These are phyloP conservation scores for Rynchops niger DNA, from an alignment of 2,113 vertebrate genomes.

Conservation along the genomic window DNA sequence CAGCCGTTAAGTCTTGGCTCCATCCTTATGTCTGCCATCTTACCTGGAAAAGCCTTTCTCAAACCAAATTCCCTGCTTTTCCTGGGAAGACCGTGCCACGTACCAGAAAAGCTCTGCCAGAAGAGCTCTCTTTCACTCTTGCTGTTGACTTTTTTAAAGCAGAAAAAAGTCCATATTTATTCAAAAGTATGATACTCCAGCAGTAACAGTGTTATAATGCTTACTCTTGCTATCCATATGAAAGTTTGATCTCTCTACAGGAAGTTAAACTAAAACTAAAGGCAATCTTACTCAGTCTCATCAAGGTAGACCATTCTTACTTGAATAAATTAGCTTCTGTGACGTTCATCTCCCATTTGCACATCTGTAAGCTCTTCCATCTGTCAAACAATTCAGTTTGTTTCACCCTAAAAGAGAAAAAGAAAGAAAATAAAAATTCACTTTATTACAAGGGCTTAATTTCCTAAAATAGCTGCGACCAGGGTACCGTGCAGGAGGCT, in stretches of 20 bases:
- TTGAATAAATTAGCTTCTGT: conserved; percentile 91
- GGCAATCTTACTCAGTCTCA: background rate
- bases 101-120: background rate
- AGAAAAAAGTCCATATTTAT: background rate
- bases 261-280: background rate
- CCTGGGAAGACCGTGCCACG: background rate
- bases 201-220: background rate
- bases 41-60: background rate
- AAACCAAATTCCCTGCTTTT: background rate
- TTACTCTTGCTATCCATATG: background rate
- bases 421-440: background rate
- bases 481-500: background rate
- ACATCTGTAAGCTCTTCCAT: conserved; percentile 93
- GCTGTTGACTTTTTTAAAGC: background rate
- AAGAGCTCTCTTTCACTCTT: background rate
- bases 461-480: background rate
- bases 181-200: background rate
- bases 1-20: background rate
- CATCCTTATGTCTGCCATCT: background rate
- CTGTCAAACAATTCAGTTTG: conserved; percentile 95
- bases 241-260: background rate
- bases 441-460: background rate
- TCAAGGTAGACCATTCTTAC: conserved; percentile 70
- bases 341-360: conserved; percentile 91
- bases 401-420: conserved; percentile 84